Percentiles rank a stretch among this genome's conserved stretches.
Conservation (phyloP, 2,888 invertebrate species). For the Melikaiella ostensackeni region DNA sequence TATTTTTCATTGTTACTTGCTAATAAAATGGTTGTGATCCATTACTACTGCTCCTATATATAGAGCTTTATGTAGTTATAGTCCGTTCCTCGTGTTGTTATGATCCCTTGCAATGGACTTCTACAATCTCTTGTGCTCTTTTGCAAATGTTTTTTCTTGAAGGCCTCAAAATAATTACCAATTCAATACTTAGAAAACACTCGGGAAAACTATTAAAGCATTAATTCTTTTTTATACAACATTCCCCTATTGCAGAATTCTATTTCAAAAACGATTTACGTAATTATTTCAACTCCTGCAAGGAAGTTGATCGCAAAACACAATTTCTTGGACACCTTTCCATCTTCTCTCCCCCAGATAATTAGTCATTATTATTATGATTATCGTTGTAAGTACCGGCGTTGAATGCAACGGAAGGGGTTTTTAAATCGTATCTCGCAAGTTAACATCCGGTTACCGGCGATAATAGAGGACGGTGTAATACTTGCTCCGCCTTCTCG, state of each 20-base stretch:
- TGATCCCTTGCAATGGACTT: not conserved
- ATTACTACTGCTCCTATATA: no score
- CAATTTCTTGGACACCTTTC: conserved; percentile 32
- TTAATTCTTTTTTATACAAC: not conserved
- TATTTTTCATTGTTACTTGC: no score
- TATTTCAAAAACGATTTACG: conserved; percentile 6
- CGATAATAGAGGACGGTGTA: conserved; percentile 32
- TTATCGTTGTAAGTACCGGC: conserved; percentile 9
- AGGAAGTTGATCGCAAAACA: conserved; percentile 1
- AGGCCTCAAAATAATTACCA: not conserved
- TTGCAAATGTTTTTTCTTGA: not conserved
- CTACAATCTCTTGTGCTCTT: not conserved
- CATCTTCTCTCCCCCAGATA: conserved; percentile 17
- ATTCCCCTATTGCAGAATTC: not conserved
- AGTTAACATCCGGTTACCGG: conserved; percentile 37
- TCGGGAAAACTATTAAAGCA: not conserved
- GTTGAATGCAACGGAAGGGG: conserved; percentile 29
- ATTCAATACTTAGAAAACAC: not conserved
- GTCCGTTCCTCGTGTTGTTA: not conserved
- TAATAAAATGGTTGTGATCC: no score
- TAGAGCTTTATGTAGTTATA: not conserved
- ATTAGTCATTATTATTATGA: conserved; percentile 38
- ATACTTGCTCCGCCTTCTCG: conserved; percentile 21
- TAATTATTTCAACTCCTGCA: not conserved
- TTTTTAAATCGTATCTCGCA: conserved; percentile 36